Evolutionary conservation across 2,113 vertebrate species (phyloP).

Genomic region (Sisor rabdophorus): DNA sequence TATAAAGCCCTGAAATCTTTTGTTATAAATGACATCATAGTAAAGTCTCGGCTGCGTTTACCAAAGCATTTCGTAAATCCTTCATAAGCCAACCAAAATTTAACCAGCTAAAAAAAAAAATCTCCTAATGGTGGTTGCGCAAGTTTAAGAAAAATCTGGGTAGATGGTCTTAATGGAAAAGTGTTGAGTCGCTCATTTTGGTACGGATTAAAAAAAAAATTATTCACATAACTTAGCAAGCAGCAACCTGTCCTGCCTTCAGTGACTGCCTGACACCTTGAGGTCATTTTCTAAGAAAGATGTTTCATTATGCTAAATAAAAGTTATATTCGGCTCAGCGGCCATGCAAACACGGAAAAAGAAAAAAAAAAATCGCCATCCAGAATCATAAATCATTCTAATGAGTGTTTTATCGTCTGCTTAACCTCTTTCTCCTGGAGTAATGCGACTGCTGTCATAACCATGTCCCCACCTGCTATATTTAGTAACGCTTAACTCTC

Average conservation of each 20-base stretch:
- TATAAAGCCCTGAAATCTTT: background rate
- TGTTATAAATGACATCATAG: background rate
- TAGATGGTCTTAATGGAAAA: background rate
- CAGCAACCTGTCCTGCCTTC: conserved; percentile 8
- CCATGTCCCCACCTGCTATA: background rate
- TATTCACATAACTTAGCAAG: conserved; percentile 41
- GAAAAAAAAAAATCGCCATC: too few species aligned
- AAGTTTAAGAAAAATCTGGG: background rate
- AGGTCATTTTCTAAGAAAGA: conserved; percentile 17
- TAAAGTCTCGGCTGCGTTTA: background rate
- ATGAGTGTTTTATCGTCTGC: background rate
- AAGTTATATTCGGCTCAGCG: background rate
- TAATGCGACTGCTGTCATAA: background rate
- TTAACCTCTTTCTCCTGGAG: conserved; percentile 1
- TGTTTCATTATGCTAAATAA: background rate
- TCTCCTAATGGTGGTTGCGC: background rate
- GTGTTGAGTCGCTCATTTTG: background rate
- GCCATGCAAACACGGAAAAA: background rate
- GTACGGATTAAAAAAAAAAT: background rate
- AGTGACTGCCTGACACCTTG: conserved; percentile 2
- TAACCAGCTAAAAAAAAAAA: too few species aligned
- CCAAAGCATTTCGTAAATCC: background rate
- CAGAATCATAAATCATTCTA: background rate
- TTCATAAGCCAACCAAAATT: too few species aligned
- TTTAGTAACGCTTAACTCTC: background rate